Base-by-base conservation (phyloP, 2,113 vertebrate species). In the Pygoscelis adeliae region DNA sequence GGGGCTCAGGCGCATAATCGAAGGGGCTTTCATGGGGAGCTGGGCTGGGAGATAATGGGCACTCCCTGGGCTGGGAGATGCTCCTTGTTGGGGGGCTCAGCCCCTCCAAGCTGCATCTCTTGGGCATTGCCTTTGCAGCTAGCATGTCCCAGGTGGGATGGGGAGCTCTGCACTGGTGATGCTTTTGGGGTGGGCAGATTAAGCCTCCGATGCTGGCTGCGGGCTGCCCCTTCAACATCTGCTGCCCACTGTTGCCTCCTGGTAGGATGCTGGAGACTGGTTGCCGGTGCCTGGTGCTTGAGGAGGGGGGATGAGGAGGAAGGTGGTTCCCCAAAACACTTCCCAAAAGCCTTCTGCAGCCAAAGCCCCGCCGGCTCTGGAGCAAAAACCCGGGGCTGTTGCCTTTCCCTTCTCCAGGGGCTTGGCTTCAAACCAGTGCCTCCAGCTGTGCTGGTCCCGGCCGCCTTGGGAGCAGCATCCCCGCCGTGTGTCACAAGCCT, bases 81-180 rank as follows among this genome's bases (percentile, higher is more conserved):
- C 40, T 88, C 56, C 44, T 36, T 47, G 9, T 5, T 0, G 2
- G 2, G 13, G 50, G 65, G 9, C 2, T 63, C 0, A 0, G 40
- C 8, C 20, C 3, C 36, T 87, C 2, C 1, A 11, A 26, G 40
- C 52, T 32, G 4, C 42, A 20, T 67, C 47, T 82, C 36, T 50
- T 26, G 34, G 13, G 15, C 5, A 3, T 78, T 63, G 44, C 10
- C 49, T 85, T 85, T 4, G 1, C 17, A 11, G 0, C 0, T 14
- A 59, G 67, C 2, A 0, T n/a, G 20, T 47, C 20, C 26, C 0
- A 0, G 34, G 4, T 67, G 71, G 46, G 29, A 58, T 0, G 1
- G n/a, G 59, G 42, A 70, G 55, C 78, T 82, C 59, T 67, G 69
- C 3, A 6, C n/a, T 4, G 2, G 6, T 36, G 63, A 10, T n/a